A percentile compares a stretch with the other conserved stretches of the same genome.
phyloP scores from a whole-genome alignment of 1,140 invertebrate species.

The Chlorops oryzae region DNA sequence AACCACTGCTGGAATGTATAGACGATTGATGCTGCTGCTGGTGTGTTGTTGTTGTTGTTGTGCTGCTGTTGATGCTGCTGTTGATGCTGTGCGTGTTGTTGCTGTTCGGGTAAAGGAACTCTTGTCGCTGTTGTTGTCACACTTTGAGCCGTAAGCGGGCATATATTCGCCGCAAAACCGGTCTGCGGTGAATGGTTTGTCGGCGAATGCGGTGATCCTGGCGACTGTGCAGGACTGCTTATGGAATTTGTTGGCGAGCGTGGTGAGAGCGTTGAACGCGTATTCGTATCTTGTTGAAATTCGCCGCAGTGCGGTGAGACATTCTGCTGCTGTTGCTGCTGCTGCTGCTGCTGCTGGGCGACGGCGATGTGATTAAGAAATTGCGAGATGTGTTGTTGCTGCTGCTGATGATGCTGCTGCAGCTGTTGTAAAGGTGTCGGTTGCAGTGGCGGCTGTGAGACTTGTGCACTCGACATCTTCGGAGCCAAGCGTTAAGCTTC shows the following conservation, averaged over 20 bases:
- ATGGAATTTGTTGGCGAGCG: slow-evolving; percentile 35
- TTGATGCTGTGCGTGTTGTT: slow-evolving; percentile 8
- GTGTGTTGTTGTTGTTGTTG: slow-evolving; percentile 4
- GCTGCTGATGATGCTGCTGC: slow-evolving; percentile 19
- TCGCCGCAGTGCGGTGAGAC: slow-evolving; percentile 14
- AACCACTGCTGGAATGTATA: slow-evolving; percentile 4
- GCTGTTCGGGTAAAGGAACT: neutral
- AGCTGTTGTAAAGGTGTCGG: slow-evolving; percentile 26
- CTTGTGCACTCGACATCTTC: slow-evolving; percentile 47
- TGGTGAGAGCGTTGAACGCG: slow-evolving; percentile 34
- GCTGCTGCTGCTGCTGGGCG: slow-evolving; percentile 22
- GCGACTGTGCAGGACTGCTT: slow-evolving; percentile 13
- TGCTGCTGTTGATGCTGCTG: slow-evolving; percentile 1
- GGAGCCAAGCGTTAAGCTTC: too few relatives aligned
- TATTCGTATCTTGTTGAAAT: slow-evolving; percentile 31
- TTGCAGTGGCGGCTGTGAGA: slow-evolving; percentile 42
- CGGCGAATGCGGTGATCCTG: slow-evolving; percentile 6
- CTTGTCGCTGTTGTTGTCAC: slow-evolving; percentile 5
- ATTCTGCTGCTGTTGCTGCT: slow-evolving; percentile 18
- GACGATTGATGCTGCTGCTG: slow-evolving; percentile 10
- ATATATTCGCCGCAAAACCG: slow-evolving; percentile 20
- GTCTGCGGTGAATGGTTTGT: slow-evolving; percentile 34
- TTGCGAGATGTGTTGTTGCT: slow-evolving; percentile 35
- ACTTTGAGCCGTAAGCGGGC: slow-evolving; percentile 18
- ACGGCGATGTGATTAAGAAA: slow-evolving; percentile 41